A percentile compares a stretch with the other conserved stretches of the same genome.
phyloP scores from a whole-genome alignment of 2,888 invertebrate species.

The Andrena haemorrhoa region DNA sequence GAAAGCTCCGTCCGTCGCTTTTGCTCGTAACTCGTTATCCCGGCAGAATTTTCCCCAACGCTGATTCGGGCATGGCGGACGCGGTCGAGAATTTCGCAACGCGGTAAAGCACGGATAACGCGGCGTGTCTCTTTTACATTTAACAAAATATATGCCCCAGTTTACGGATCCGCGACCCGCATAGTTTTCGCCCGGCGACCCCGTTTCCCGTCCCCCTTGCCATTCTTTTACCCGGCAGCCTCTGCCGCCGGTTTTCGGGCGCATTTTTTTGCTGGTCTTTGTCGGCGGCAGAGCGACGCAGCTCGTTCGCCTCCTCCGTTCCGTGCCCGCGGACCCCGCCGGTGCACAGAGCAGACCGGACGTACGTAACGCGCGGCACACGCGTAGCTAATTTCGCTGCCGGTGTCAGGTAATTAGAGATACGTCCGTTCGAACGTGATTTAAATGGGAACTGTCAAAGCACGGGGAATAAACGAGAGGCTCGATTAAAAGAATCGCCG shows the following conservation, averaged over 20 bases:
- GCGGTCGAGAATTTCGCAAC: conserved; percentile 2
- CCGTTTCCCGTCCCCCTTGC: conserved; percentile 33
- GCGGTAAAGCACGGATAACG: conserved; percentile 27
- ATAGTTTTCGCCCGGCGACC: conserved; percentile 42
- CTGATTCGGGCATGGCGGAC: background rate
- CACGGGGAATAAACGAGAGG: conserved; percentile 39
- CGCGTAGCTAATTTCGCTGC: conserved; percentile 66
- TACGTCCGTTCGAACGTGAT: conserved; percentile 64
- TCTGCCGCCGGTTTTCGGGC: conserved; percentile 23
- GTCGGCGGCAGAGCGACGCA: conserved; percentile 42
- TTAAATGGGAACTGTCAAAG: conserved; percentile 71
- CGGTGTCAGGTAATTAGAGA: conserved; percentile 67
- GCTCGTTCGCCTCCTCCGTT: conserved; percentile 34
- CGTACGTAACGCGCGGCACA: conserved; percentile 1
- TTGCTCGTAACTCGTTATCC: background rate
- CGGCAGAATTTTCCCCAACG: conserved; percentile 3
- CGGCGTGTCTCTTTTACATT: conserved; percentile 36
- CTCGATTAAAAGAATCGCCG: conserved; percentile 58
- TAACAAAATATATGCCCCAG: conserved; percentile 45
- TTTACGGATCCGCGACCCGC: conserved; percentile 34
- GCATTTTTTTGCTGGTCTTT: conserved; percentile 32
- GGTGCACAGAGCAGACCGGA: background rate
- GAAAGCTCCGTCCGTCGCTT: background rate
- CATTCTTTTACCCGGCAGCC: conserved; percentile 20
- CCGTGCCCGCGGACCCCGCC: conserved; percentile 20